These are phyloP conservation scores for Echinometra lucunter DNA, from an alignment of 53 echinoderm and acorn worm species.

Conservation along the genomic window DNA sequence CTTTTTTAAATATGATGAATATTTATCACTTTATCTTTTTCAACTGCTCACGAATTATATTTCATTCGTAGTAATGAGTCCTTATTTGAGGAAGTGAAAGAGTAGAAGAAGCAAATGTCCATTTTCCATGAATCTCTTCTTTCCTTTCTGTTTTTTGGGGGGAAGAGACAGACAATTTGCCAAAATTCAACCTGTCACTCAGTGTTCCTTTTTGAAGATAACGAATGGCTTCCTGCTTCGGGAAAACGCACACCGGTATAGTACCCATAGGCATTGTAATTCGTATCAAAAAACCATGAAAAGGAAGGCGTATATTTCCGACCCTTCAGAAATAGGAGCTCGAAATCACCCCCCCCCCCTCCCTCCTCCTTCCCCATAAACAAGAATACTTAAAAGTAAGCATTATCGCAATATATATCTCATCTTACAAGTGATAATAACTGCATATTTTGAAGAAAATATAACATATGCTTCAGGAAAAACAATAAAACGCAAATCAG, in stretches of 20 bases:
- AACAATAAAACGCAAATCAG: no score
- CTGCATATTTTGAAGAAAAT: no score
- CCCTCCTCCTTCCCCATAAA: neutral
- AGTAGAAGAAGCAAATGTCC: neutral
- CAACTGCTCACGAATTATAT: neutral
- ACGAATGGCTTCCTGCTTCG: conserved; percentile 47
- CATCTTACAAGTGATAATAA: neutral
- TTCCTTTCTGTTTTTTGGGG: neutral
- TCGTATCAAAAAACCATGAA: conserved; percentile 44
- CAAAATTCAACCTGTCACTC: conserved; percentile 20
- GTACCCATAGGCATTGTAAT: conserved; percentile 53
- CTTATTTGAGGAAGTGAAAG: neutral
- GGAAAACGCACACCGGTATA: conserved; percentile 48
- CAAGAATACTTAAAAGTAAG: neutral
- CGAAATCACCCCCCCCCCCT: neutral
- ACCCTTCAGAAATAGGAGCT: neutral
- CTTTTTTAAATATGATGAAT: neutral
- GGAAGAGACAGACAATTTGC: conserved; percentile 39
- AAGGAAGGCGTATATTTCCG: conserved; percentile 48
- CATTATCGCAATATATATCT: neutral
- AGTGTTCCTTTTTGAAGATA: conserved; percentile 2
- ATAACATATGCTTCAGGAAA: no score
- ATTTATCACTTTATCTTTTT: neutral
- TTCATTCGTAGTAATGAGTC: neutral
- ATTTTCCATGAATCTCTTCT: conserved; percentile 22